Percentiles rank a stretch among this genome's conserved stretches.
Evolutionary conservation across 2,797 vertebrate genomes (phyloP).

Genomic region (Octomys mimax): DNA sequence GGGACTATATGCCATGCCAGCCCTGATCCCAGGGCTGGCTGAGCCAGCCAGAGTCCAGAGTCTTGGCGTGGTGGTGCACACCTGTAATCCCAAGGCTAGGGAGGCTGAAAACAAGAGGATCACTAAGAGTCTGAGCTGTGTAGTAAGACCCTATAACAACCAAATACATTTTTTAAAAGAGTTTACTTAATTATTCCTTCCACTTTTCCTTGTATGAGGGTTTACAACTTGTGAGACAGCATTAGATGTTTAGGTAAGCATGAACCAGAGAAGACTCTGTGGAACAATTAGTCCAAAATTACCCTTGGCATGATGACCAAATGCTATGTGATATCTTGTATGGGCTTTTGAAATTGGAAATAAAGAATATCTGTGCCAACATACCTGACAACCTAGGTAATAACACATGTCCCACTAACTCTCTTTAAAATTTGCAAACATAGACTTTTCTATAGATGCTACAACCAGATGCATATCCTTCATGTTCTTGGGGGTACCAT

Average conservation of each 20-base stretch:
- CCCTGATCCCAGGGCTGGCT: too few species aligned
- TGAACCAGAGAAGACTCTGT: not conserved
- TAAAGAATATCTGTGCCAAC: not conserved
- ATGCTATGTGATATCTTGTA: not conserved
- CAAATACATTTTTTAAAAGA: not conserved
- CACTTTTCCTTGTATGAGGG: not conserved
- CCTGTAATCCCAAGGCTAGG: too few species aligned
- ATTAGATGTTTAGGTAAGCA: not conserved
- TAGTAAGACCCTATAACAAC: too few species aligned
- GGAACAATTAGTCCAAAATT: not conserved
- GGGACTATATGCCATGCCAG: too few species aligned
- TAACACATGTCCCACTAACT: not conserved
- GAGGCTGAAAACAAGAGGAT: too few species aligned
- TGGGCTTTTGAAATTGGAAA: not conserved
- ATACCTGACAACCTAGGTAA: not conserved
- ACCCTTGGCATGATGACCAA: not conserved
- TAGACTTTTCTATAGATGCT: not conserved
- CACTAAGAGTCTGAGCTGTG: too few species aligned
- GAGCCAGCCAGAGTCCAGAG: too few species aligned
- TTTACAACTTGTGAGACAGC: not conserved
- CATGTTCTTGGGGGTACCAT: not conserved
- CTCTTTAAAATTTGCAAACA: not conserved
- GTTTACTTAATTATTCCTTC: not conserved
- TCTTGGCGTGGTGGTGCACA: too few species aligned
- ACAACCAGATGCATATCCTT: not conserved